Evolutionary conservation across 2,113 vertebrate species (phyloP), one percentile per base, ranked within the genome.

Genomic region (Melierax canorus): DNA sequence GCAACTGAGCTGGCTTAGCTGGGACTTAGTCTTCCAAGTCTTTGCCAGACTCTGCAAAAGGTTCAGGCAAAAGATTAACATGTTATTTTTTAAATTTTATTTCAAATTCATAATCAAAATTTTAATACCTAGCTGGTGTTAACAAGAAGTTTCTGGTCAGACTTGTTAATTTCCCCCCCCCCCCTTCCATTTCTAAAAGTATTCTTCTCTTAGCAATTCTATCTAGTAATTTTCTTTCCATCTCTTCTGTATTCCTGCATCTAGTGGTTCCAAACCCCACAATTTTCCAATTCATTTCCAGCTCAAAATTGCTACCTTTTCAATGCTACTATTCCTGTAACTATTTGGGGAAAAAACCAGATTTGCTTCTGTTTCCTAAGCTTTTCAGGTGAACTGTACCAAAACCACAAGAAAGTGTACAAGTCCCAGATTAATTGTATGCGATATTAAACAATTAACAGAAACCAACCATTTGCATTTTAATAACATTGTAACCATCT

Each of bases 391-490:
- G 64, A 97, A 97, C 53, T 67, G 71, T 91, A 97, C 81, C 88
- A 97, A 97, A 96, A 92, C 83, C 75, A 53, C 95, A 95, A 94
- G 92, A 97, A 97, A 95, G 76, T 95, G 60, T 97, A 92, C 92
- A 98, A 98, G 87, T 98, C 69, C 96, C 92, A 98, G 98, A 99
- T 98, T 98, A 99, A 99, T 99, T 98, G 95, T 94, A 99, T 98
- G 95, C 98, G 98, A 99, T 99, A 98, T 98, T 96, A 97, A 98
- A 98, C 98, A 99, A 99, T 99, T 99, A 99, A 97, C 97, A 98
- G 98, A 98, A 99, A 98, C 98, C 98, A 99, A 98, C 97, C 97
- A 99, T 99, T 99, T 99, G 99, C 99, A 99, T 99, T 99, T 99
- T 99, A 99, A 99, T 99, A 99, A 98, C 98, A 98, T 98, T 98